Evolutionary conservation across 2,888 invertebrate genomes (phyloP).

Genomic region (Lasioglossum oenotherae): DNA sequence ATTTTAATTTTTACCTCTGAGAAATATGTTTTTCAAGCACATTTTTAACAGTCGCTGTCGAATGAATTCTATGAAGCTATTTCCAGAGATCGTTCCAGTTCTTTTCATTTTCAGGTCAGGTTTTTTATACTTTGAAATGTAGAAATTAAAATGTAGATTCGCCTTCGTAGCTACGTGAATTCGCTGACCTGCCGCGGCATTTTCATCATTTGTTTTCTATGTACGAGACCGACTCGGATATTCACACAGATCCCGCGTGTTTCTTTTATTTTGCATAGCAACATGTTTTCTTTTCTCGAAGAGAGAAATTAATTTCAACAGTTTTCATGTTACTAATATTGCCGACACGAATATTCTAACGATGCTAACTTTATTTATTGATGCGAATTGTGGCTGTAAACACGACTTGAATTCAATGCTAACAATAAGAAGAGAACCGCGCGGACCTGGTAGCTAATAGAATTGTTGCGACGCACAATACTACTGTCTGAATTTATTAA

Average conservation of each 20-base stretch:
- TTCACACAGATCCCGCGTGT: background rate
- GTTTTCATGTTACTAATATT: background rate
- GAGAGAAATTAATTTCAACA: background rate
- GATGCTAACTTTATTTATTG: too few species aligned
- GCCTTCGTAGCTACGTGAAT: too few species aligned
- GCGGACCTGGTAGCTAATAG: too few species aligned
- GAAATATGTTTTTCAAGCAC: background rate
- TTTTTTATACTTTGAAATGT: background rate
- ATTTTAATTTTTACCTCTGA: background rate
- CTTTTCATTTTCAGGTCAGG: background rate
- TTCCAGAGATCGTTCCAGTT: background rate
- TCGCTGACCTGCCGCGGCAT: background rate
- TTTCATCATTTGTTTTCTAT: background rate
- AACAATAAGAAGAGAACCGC: too few species aligned
- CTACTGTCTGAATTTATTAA: too few species aligned
- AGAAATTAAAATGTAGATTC: conserved; percentile 18
- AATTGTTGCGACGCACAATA: background rate
- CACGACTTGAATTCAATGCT: background rate
- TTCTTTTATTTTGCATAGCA: background rate
- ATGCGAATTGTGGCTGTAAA: background rate
- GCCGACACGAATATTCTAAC: too few species aligned
- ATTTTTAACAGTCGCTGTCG: background rate
- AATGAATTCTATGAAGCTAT: background rate
- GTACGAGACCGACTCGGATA: background rate
- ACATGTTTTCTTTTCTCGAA: background rate